Base-by-base conservation (phyloP, 2,797 vertebrate genomes). In the Tragelaphus oryx region DNA sequence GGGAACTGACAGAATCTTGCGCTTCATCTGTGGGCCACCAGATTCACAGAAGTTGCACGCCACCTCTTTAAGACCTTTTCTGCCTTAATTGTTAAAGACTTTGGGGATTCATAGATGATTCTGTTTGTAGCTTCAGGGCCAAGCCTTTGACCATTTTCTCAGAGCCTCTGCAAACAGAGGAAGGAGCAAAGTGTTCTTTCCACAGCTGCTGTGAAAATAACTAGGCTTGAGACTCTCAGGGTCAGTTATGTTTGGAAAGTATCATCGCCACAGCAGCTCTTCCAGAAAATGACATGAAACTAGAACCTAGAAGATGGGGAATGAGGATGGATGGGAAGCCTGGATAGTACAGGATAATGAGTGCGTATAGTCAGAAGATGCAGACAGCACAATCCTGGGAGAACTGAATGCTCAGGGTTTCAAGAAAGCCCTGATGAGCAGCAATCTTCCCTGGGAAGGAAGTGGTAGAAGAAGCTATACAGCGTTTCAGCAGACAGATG, bases 211-310 rank as follows among this genome's bases (percentile, higher is more conserved):
- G 37, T 57, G 62, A 86, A 95, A 37, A 71, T 60, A 60, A 41
- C 28, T 3, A 37, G 41, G 48, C 10, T 44, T 41, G 37, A 30
- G 75, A 74, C 18, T 14, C 28, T 50, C 62, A 5, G 1, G 8
- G 80, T 37, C 68, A 26, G 18, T 59, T 90, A 13, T 84, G 24
- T 85, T 88, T 93, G 24, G 76, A 84, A 88, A 93, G 12, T 76
- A 62, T 4, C n/a, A n/a, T 52, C 8, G 28, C n/a, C 22, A 44
- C 30, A 78, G 57, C 55, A 65, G 68, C 37, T 82, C 26, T 93
- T 52, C 8, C 6, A 54, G 79, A 28, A 26, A 41, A 57, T 14
- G 37, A 16, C 74, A 44, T 30, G 46, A 80, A 87, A 75, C 48
- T 60, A 1, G 59, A 57, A 89, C 13, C 33, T 48, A 6, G 16